A percentile compares a stretch with the other conserved stretches of the same genome.
Evolutionary conservation across 1,140 invertebrate genomes (phyloP).

Genomic region (Euborellia annulipes): DNA sequence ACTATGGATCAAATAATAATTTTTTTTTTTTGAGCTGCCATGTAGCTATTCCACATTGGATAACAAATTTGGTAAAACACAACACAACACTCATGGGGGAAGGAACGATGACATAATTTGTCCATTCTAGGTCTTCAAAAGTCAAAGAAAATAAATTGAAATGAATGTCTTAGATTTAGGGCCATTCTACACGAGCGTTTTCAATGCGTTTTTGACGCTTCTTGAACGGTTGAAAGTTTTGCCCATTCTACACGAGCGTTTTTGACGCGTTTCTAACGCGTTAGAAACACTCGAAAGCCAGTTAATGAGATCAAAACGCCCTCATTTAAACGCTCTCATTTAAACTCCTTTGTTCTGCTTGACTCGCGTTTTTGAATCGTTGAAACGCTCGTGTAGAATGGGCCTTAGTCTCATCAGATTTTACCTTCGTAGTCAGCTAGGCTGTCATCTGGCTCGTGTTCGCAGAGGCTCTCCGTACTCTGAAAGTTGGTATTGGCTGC

Average conservation of each 20-base stretch:
- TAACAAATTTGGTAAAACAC: too few species aligned
- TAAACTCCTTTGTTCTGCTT: background rate
- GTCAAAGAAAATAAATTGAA: too few species aligned
- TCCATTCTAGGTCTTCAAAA: too few species aligned
- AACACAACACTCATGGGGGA: too few species aligned
- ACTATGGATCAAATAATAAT: too few species aligned
- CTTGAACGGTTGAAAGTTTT: background rate
- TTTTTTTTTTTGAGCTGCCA: too few species aligned
- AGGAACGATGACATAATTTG: too few species aligned
- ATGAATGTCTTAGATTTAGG: too few species aligned
- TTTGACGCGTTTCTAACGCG: background rate
- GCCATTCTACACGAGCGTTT: too few species aligned
- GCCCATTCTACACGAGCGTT: background rate
- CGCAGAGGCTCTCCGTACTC: constrained; percentile 6
- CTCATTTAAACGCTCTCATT: background rate
- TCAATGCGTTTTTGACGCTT: too few species aligned
- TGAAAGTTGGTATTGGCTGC: constrained; percentile 5
- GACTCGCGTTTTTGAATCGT: background rate
- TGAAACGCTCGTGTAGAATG: background rate
- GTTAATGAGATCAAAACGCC: background rate
- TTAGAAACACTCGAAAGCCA: background rate
- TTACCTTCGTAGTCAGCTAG: constrained; percentile 29
- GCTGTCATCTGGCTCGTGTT: constrained; percentile 24
- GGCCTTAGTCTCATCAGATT: background rate
- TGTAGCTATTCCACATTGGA: too few species aligned